phyloP scores from a whole-genome alignment of 2,797 vertebrate genomes.

The Psittacula echo region DNA sequence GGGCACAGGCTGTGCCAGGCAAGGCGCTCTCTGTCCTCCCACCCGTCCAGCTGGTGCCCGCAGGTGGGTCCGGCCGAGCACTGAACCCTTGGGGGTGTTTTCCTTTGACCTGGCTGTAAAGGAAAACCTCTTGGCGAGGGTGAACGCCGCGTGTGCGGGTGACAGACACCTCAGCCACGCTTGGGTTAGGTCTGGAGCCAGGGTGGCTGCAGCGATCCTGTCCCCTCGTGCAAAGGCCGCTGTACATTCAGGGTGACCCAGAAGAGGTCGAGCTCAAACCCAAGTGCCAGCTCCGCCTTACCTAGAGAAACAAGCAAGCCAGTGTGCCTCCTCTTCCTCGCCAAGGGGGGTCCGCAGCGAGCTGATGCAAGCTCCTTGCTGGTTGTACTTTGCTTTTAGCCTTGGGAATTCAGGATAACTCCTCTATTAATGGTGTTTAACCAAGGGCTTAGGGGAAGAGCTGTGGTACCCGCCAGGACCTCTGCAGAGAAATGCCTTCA shows the following conservation, averaged over 20 bases:
- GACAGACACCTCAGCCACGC: not conserved
- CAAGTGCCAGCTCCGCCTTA: conserved; percentile 70
- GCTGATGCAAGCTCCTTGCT: not conserved
- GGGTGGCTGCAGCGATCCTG: not conserved
- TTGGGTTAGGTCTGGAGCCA: not conserved
- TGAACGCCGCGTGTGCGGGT: accelerated
- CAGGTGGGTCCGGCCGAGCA: not conserved
- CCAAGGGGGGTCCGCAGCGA: not conserved
- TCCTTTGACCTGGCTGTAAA: not conserved
- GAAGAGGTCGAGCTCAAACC: conserved; percentile 43
- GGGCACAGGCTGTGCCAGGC: accelerated
- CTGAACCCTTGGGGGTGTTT: not conserved
- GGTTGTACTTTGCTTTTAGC: conserved; percentile 48
- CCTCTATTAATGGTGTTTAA: conserved; percentile 27
- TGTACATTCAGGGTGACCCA: conserved; percentile 26
- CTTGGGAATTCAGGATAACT: conserved; percentile 58
- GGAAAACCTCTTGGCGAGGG: not conserved
- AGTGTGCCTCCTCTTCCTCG: conserved; percentile 40
- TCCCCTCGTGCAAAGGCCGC: not conserved
- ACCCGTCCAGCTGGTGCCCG: not conserved
- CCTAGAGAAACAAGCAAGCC: conserved; percentile 47
- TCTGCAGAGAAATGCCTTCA: conserved; percentile 76
- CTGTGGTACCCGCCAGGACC: conserved; percentile 66
- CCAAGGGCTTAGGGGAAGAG: conserved; percentile 77
- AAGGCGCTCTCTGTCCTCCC: not conserved